Evolutionary conservation across 1,140 invertebrate species (phyloP), one percentile per base, ranked within the genome.

Genomic region (Euborellia annulipes): DNA sequence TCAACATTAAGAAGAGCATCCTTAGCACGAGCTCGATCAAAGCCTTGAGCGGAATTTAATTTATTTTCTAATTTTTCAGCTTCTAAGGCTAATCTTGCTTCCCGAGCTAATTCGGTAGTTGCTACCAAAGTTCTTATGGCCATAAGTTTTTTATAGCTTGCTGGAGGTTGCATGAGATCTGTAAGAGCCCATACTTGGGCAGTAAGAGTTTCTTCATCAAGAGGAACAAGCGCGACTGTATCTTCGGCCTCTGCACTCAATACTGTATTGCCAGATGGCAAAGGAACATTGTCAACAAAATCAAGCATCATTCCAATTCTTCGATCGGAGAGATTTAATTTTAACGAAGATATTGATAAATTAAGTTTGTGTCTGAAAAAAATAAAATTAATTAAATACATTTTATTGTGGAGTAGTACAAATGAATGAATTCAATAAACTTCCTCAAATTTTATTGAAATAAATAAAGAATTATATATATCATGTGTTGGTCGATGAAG

Each of bases 301-400:
- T 79, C 74, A 43, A 77, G 61, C 0, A 87, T 57, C 27, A 73
- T 55, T 8, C 71, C 66, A 18, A 86, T 66, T 54, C 79, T 75
- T 27, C 75, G 69, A 61, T 88, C 83, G 1, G 84, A 86, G 43
- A 88, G 58, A 59, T 85, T 86, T 11, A 87, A 61, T 52, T 85
- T 85, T 2, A 87, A 46, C 42, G 74, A 77, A 13, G 76, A 76
- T 20, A 86, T 62, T 1, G 72, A 73, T 21, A 83, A 69, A 49
- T 84, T 85, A 16, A 87, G 62, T 66, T 89, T 89, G 50, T 82
- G 75, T 55, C 81, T 84, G 60, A 36, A 68, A 67, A 50, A 40
- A 45, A 40, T 38, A 48, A 54, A 49, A 54, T n/a, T 43, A 42
- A 39, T 3, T n/a, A n/a, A n/a, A n/a, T 21, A 22, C 11, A 20